Percentiles rank a stretch among this genome's conserved stretches.
phyloP scores from a whole-genome alignment of 2,113 vertebrate species.

The Hylia prasina region DNA sequence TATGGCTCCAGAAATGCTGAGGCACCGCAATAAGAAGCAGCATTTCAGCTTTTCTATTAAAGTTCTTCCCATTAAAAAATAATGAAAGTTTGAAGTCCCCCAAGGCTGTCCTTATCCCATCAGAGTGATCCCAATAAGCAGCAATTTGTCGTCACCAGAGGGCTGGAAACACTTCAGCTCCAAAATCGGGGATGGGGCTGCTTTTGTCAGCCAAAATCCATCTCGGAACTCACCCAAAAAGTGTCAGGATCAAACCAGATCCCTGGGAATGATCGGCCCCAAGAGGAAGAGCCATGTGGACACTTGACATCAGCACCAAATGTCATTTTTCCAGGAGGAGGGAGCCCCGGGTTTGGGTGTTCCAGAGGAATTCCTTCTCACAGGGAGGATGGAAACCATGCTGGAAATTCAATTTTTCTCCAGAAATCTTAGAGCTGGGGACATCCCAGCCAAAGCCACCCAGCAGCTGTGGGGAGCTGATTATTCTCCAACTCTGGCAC shows the following conservation, averaged over 20 bases:
- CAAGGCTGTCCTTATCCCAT: constrained; percentile 50
- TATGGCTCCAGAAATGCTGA: constrained; percentile 66
- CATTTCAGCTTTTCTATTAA: constrained; percentile 64
- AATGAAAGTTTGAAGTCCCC: constrained; percentile 38
- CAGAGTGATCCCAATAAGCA: constrained; percentile 17
- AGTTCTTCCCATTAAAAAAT: constrained; percentile 68
- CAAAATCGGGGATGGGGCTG: neutral
- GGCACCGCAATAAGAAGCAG: constrained; percentile 47
- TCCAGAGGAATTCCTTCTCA: neutral
- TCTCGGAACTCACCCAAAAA: fast-evolving
- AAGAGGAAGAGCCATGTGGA: neutral
- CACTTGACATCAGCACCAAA: neutral
- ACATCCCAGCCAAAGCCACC: neutral
- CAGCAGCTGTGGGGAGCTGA: neutral
- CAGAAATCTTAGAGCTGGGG: neutral
- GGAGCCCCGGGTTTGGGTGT: neutral
- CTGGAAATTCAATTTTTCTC: neutral
- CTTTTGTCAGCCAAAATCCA: neutral
- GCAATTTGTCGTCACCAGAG: constrained; percentile 36
- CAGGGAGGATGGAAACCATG: neutral
- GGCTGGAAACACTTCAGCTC: neutral
- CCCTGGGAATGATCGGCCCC: neutral
- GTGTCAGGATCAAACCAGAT: fast-evolving
- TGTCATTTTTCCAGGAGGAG: neutral
- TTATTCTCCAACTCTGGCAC: neutral